phyloP scores from a whole-genome alignment of 2,888 invertebrate genomes.

The Anticlea derivata region DNA sequence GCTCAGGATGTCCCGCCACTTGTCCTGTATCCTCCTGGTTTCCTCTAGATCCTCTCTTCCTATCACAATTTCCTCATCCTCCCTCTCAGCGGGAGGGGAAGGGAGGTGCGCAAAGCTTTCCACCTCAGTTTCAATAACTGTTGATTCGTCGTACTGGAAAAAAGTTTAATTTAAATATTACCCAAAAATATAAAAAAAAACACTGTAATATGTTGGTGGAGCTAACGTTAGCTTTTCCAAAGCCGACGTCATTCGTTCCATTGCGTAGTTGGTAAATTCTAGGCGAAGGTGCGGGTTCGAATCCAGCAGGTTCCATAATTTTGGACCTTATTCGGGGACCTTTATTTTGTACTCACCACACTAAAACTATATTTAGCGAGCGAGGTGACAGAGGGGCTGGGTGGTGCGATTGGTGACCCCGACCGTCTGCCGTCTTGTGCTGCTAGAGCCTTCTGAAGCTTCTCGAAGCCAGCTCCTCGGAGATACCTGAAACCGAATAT shows the following conservation, averaged over 20 bases:
- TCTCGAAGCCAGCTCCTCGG: conserved; percentile 94
- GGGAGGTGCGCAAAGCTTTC: conserved; percentile 81
- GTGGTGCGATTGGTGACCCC: conserved; percentile 79
- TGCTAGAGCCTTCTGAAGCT: conserved; percentile 89
- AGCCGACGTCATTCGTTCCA: too few relatives aligned
- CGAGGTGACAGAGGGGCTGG: conserved; percentile 88
- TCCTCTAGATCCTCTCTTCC: conserved; percentile 69
- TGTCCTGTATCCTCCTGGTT: conserved; percentile 88
- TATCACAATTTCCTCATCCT: conserved; percentile 87
- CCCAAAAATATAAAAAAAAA: neutral
- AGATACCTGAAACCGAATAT: conserved; percentile 81
- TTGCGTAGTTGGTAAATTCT: too few relatives aligned
- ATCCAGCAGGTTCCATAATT: too few relatives aligned
- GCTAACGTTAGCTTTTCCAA: too few relatives aligned
- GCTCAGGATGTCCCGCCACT: conserved; percentile 89
- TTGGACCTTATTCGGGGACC: too few relatives aligned
- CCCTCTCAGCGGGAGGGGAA: conserved; percentile 72
- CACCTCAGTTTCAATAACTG: conserved; percentile 88
- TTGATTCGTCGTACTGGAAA: conserved; percentile 86
- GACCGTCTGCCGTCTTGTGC: conserved; percentile 86
- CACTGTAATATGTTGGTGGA: neutral
- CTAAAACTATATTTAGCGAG: conserved; percentile 90
- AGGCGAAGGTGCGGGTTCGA: too few relatives aligned
- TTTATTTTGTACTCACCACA: conserved; percentile 81
- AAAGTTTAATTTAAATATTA: too few relatives aligned